These are phyloP conservation scores for Rotaria macrura DNA, from an alignment of 2,888 invertebrate species.

Conservation along the genomic window DNA sequence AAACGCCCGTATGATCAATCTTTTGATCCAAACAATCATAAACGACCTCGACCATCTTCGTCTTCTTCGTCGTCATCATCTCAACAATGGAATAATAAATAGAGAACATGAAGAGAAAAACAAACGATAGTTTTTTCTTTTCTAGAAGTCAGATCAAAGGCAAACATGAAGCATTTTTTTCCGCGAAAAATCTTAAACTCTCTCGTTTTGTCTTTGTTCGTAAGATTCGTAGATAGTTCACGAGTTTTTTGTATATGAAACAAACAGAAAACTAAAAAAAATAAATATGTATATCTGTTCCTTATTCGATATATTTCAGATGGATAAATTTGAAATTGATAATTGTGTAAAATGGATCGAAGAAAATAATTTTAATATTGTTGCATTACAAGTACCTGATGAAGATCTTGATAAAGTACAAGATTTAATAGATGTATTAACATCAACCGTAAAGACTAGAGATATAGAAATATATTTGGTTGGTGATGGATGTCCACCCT, in stretches of 20 bases:
- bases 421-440: background rate
- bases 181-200: background rate
- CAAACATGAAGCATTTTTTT: background rate
- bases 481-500: background rate
- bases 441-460: background rate
- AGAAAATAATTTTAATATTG: background rate
- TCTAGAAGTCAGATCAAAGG: constrained; percentile 1
- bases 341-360: background rate
- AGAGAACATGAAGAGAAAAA: too few relatives aligned
- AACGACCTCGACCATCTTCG: background rate
- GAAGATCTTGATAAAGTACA: background rate
- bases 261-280: background rate
- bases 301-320: background rate
- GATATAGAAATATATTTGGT: background rate
- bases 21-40: background rate
- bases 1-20: background rate
- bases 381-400: background rate
- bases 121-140: too few relatives aligned
- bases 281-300: background rate
- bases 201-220: background rate
- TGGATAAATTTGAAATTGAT: background rate
- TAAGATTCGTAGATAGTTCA: background rate
- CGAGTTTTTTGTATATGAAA: background rate
- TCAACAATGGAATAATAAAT: background rate
- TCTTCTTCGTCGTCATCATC: background rate